Base-by-base conservation (phyloP, 2,888 invertebrate genomes). In the Mesorhabditis belari region DNA sequence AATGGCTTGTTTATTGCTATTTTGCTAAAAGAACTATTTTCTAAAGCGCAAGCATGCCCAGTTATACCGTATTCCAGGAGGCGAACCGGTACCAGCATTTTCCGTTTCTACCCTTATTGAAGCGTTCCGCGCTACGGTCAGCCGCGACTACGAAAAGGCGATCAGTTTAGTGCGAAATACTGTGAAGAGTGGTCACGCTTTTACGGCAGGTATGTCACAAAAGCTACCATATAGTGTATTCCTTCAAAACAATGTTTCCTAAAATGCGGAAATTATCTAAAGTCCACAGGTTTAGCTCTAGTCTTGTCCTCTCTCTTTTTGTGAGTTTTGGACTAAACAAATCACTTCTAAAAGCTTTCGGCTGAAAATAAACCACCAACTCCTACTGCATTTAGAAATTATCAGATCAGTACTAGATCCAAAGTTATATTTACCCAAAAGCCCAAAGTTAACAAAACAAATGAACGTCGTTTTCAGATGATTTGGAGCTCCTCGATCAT, bases 401-500 rank as follows among this genome's bases (percentile, higher is more conserved):
- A n/a, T 12, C 12, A 44, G n/a, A 12, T 44, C 44, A 44, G 44
- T 12, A 44, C n/a, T 44, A 9, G 44, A n/a, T 44, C n/a, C 44
- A 44, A 44, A 44, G 9, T n/a, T n/a, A n/a, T n/a, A n/a, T n/a
- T n/a, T n/a, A n/a, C n/a, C 44, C 44, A 35, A 2, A 35, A 23
- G 71, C 66, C 12, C n/a, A 58, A 35, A 35, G 2, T 17, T 35
- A 35, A 35, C 44, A 17, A 35, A 9, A n/a, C n/a, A n/a, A n/a
- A n/a, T n/a, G n/a, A n/a, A n/a, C n/a, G n/a, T n/a, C n/a, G n/a
- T n/a, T n/a, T 35, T 67, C 66, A 12, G 73, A 74, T 25, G 70
- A 74, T 49, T 60, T 74, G n/a, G 73, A 74, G 24, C 57, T 74
- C n/a, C 68, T 74, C 27, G 73, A 74, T 55, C 73, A 74, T 57